A percentile compares a stretch with the other conserved stretches of the same genome.
These are phyloP conservation scores for Aurelia aurita DNA, from an alignment of 30 jellyfish, hydroid and myxozoan species.

Conservation along the genomic window DNA sequence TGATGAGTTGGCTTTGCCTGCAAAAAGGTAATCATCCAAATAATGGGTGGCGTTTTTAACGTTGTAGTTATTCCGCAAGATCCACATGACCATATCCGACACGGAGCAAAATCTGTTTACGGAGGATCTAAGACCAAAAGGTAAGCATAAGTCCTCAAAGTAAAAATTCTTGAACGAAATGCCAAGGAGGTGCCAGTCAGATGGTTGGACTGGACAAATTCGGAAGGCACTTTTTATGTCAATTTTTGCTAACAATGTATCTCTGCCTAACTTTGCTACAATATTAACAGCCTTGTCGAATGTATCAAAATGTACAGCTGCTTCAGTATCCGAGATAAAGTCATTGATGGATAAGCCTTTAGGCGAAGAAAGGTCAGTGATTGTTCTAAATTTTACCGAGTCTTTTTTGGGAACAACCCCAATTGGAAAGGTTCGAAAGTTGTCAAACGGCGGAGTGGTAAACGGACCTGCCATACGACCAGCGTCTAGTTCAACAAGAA, in stretches of 20 bases:
- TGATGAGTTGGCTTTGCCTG: not conserved
- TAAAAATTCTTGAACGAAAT: constrained; percentile 51
- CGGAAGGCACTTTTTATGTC: no score
- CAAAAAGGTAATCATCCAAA: not conserved
- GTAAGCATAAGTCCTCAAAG: constrained; percentile 75
- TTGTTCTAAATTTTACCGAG: constrained; percentile 63
- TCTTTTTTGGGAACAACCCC: constrained; percentile 81
- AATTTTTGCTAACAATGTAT: no score
- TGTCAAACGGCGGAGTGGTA: constrained; percentile 40
- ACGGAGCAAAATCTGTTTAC: constrained; percentile 26
- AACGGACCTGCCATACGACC: constrained; percentile 81
- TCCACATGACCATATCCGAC: not conserved
- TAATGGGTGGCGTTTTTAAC: not conserved
- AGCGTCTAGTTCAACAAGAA: constrained; percentile 36
- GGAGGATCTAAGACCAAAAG: constrained; percentile 78
- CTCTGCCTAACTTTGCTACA: no score
- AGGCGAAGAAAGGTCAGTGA: constrained; percentile 60
- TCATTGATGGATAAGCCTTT: no score
- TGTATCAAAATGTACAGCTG: no score
- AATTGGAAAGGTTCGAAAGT: constrained; percentile 53
- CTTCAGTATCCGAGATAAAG: no score
- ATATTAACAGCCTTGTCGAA: no score
- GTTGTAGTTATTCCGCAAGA: not conserved
- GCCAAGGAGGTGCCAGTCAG: constrained; percentile 43
- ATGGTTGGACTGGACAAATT: no score